Percentiles rank a stretch among this genome's conserved stretches.
These are phyloP conservation scores for Lepus timidus DNA, from an alignment of 2,113 vertebrate species.

Conservation along the genomic window DNA sequence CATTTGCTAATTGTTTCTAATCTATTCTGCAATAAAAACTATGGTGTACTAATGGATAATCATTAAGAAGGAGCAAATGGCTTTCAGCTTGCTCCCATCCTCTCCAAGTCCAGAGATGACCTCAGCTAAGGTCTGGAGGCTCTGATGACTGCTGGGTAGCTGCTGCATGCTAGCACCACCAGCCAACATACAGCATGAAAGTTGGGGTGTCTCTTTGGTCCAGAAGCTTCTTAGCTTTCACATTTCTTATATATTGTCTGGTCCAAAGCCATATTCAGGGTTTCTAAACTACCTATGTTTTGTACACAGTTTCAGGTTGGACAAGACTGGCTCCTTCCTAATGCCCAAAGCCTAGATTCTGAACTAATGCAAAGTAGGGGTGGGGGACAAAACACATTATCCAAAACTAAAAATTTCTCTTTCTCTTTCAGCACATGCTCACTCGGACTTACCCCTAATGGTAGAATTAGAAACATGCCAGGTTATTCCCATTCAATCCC, in stretches of 20 bases:
- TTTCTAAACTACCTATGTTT: constrained; percentile 21
- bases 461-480: too few species aligned
- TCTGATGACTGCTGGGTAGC: background rate
- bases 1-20: constrained; percentile 75
- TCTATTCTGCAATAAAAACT: constrained; percentile 54
- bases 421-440: too few species aligned
- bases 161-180: constrained; percentile 27
- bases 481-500: too few species aligned
- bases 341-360: background rate
- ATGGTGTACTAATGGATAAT: constrained; percentile 22
- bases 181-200: constrained; percentile 8
- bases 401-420: too few species aligned
- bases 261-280: background rate
- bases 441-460: too few species aligned
- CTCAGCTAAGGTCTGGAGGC: background rate
- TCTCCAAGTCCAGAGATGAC: background rate
- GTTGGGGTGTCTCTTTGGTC: background rate
- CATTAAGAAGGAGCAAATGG: constrained; percentile 51
- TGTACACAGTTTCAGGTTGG: constrained; percentile 10
- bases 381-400: too few species aligned
- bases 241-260: constrained; percentile 23
- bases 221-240: background rate
- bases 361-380: background rate
- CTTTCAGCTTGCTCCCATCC: background rate
- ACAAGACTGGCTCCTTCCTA: background rate